These are phyloP conservation scores for Hippoglossus stenolepis DNA, from an alignment of 2,113 vertebrate genomes.

Conservation along the genomic window DNA sequence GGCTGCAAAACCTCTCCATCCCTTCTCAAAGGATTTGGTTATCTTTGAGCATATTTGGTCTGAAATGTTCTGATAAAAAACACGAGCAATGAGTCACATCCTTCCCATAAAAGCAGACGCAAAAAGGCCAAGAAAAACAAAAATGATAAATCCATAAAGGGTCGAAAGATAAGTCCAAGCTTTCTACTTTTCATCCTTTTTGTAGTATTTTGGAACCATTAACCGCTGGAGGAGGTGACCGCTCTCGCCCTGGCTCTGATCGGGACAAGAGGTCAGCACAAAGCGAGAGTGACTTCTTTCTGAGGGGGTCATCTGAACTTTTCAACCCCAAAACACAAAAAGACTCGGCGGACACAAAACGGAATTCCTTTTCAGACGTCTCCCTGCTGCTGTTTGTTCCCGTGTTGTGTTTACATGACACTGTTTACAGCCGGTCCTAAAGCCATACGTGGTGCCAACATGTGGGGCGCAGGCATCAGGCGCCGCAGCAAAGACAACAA, in stretches of 20 bases:
- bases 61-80: neutral
- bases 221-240: conserved; percentile 14
- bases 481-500: conserved; percentile 1
- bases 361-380: conserved; percentile 71
- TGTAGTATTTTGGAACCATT: neutral
- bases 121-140: neutral
- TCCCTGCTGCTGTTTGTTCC: conserved; percentile 69
- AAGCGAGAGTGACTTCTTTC: conserved; percentile 74
- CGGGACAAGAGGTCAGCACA: conserved; percentile 66
- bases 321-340: conserved; percentile 73
- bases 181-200: too few species aligned
- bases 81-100: neutral
- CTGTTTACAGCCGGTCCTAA: conserved; percentile 71
- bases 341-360: conserved; percentile 75
- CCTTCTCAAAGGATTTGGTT: neutral
- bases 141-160: neutral
- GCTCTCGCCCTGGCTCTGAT: neutral
- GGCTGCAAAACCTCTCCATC: neutral
- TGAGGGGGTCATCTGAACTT: conserved; percentile 75
- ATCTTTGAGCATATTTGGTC: neutral
- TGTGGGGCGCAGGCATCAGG: conserved; percentile 43
- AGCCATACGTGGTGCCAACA: conserved; percentile 55
- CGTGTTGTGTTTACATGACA: conserved; percentile 76
- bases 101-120: neutral
- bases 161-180: too few species aligned